Evolutionary conservation across 2,797 vertebrate genomes (phyloP), one percentile per base, ranked within the genome.

Genomic region (Scleropages formosus): DNA sequence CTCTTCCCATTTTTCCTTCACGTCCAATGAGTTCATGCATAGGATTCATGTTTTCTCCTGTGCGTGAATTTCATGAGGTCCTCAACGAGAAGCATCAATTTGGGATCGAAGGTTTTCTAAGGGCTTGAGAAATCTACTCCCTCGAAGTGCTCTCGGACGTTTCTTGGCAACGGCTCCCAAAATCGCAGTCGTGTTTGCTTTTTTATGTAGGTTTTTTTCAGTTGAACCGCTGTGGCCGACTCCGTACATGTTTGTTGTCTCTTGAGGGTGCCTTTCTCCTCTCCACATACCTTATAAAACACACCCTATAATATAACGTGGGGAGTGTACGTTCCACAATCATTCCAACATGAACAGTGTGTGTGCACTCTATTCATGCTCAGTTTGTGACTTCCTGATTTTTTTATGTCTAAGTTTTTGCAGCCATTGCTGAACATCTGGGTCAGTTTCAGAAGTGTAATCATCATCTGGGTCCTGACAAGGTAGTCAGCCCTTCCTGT

Each of bases 1-100:
- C 46, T 66, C 53, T 75, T 49, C 31, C 24, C 56, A 73, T 65
- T 80, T 39, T 49, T 22, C 69, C 76, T 67, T 63, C 46, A 39
- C 46, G 39, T 69, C 13, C 18, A 15, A 70, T 72, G 27, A 53
- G 27, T 39, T 2, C 2, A 31, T 39, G 31, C 31, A 6, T 12
- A 22, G 56, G 56, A n/a, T 60, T 68, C 75, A 68, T 47, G 27
- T 75, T 78, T 51, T 64, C 74, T 66, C 53, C 79, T 61, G 75
- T 79, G 69, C 27, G 65, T 39, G 68, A 58, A 15, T 12, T 56
- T 71, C 51, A 53, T 47, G 1, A 71, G 26, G 68, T 53, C 47
- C 27, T 47, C 22, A 53, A 56, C 31, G 44, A 31, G 49, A 47
- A 27, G 1, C 26, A 24, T 71, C 49, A 2, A 4, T 27, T 6